Conservation (phyloP, 2,797 vertebrate species). For the Leptatherina wallacei region DNA sequence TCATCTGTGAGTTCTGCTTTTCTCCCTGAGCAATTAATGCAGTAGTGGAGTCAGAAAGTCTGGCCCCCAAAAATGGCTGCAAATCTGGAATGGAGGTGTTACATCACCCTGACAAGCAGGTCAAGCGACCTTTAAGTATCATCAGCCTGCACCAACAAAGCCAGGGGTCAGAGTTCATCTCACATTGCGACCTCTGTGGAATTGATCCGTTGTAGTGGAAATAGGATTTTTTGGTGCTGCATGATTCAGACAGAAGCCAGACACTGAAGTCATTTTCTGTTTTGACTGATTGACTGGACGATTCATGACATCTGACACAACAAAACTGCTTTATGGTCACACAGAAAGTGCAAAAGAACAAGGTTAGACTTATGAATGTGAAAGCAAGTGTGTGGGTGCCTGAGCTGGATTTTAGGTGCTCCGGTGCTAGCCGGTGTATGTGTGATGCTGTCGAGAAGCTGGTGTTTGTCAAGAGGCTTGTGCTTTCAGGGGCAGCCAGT, state of each 20-base stretch:
- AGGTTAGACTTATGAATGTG: slow-evolving; percentile 16
- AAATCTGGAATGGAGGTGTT: slow-evolving; percentile 68
- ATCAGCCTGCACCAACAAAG: slow-evolving; percentile 76
- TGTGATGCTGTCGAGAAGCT: slow-evolving; percentile 54
- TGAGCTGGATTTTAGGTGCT: slow-evolving; percentile 39
- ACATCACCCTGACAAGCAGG: slow-evolving; percentile 81
- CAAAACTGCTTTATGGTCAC: slow-evolving; percentile 22
- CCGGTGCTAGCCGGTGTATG: slow-evolving; percentile 23
- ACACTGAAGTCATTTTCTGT: slow-evolving; percentile 42
- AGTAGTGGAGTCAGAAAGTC: slow-evolving; percentile 66
- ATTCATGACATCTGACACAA: slow-evolving; percentile 33
- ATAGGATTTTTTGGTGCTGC: slow-evolving; percentile 62
- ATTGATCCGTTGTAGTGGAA: slow-evolving; percentile 76
- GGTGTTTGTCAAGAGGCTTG: slow-evolving; percentile 66
- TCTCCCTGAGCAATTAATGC: slow-evolving; percentile 78
- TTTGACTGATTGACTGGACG: slow-evolving; percentile 56
- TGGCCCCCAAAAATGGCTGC: slow-evolving; percentile 70
- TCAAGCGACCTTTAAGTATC: slow-evolving; percentile 72
- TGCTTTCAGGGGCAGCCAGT: slow-evolving; percentile 65
- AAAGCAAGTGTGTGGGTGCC: slow-evolving; percentile 14
- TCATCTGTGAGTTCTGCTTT: slow-evolving; percentile 55
- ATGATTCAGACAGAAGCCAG: slow-evolving; percentile 50
- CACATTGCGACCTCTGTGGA: slow-evolving; percentile 68
- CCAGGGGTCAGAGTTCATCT: slow-evolving; percentile 66
- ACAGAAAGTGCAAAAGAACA: slow-evolving; percentile 35